Evolutionary conservation across 2,888 invertebrate genomes (phyloP).

Genomic region (Chorisops tibialis): DNA sequence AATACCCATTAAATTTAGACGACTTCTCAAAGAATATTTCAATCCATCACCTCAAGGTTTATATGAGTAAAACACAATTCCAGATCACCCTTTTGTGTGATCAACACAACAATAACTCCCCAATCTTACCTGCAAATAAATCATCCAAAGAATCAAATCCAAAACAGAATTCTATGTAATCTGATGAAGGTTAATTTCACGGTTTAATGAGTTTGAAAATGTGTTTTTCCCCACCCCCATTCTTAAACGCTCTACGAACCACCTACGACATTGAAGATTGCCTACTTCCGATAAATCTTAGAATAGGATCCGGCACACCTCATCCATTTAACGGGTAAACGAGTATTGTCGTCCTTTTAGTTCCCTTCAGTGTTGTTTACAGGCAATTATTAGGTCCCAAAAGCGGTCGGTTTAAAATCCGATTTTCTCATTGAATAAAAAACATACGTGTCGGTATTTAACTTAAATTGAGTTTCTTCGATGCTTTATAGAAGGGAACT

Average conservation of each 20-base stretch:
- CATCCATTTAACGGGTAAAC: no score
- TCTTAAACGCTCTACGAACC: no score
- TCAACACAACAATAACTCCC: background rate
- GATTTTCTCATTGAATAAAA: no score
- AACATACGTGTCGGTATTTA: background rate
- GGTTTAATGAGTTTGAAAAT: conserved; percentile 17
- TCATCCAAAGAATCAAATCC: conserved; percentile 8
- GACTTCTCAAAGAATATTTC: no score
- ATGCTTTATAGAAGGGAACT: no score
- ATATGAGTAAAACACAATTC: no score
- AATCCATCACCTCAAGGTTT: no score
- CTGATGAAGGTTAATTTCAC: conserved; percentile 29
- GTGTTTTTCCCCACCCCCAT: background rate
- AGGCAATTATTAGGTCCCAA: background rate
- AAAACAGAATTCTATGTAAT: conserved; percentile 16
- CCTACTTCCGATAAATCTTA: no score
- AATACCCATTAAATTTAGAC: no score
- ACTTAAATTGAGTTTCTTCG: conserved; percentile 4
- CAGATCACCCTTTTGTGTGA: conserved; percentile 1
- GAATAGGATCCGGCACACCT: no score
- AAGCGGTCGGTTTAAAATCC: background rate
- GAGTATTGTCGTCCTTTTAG: background rate
- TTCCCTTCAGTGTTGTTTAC: background rate
- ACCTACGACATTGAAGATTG: no score
- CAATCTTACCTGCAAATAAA: no score